phyloP scores from a whole-genome alignment of 2,888 invertebrate genomes.

The Netelia melanura region DNA sequence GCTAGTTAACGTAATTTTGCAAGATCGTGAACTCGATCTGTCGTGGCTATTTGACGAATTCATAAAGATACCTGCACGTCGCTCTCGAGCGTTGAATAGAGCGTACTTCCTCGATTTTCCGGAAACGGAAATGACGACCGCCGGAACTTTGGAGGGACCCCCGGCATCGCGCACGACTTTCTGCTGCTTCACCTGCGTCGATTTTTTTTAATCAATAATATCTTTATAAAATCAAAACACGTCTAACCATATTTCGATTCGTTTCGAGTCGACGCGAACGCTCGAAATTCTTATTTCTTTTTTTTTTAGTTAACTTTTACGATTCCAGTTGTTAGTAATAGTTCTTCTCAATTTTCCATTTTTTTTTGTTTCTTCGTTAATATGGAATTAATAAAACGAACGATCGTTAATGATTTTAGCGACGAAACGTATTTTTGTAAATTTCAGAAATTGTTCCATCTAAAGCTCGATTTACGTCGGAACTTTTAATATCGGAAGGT shows the following conservation, averaged over 20 bases:
- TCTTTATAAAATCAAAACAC: neutral
- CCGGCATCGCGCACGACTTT: conserved; percentile 76
- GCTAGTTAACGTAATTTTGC: conserved; percentile 14
- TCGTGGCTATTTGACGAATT: conserved; percentile 51
- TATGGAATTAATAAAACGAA: no score
- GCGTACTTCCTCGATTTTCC: conserved; percentile 75
- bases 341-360: no score
- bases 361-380: no score
- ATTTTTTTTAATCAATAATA: conserved; percentile 54
- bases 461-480: no score
- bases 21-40: conserved; percentile 26
- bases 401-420: no score
- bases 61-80: conserved; percentile 78
- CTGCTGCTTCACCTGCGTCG: conserved; percentile 82
- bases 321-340: no score
- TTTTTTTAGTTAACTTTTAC: no score
- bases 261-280: neutral
- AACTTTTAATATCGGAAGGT: no score
- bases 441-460: no score
- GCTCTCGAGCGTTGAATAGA: conserved; percentile 75
- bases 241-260: neutral
- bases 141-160: conserved; percentile 73
- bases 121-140: conserved; percentile 74
- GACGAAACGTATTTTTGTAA: no score
- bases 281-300: neutral